These are phyloP conservation scores for Arizona elegans DNA, from an alignment of 2,113 vertebrate genomes.

Conservation along the genomic window DNA sequence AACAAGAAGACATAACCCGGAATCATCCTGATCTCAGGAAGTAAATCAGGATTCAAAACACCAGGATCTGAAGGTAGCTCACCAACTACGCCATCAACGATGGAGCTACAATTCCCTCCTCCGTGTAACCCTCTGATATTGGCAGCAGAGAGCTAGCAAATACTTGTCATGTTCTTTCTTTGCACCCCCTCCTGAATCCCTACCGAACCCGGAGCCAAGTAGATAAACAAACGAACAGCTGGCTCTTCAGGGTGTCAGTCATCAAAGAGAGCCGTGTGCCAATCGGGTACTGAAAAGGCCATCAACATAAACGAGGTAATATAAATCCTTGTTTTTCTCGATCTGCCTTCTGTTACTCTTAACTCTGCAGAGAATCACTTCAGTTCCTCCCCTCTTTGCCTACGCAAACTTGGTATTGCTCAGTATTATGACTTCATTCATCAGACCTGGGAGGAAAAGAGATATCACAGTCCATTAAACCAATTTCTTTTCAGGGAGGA, in stretches of 20 bases:
- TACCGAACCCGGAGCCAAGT: neutral
- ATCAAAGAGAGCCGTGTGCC: neutral
- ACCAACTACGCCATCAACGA: neutral
- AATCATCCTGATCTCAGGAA: neutral
- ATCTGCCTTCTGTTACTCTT: constrained; percentile 4
- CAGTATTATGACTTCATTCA: neutral
- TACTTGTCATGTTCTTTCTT: neutral
- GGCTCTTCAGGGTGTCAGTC: constrained; percentile 8
- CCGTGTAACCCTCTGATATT: neutral
- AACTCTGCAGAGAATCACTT: neutral
- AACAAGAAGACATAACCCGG: too few relatives aligned
- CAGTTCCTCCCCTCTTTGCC: neutral
- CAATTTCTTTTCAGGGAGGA: neutral
- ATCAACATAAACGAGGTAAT: neutral
- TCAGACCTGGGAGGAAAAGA: neutral
- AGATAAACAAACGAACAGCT: constrained; percentile 11
- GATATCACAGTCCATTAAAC: neutral
- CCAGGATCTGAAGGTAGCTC: neutral
- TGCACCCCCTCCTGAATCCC: neutral
- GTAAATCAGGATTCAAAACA: neutral
- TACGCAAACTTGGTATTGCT: neutral
- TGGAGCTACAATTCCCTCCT: too few relatives aligned
- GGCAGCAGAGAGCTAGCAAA: neutral
- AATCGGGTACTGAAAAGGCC: constrained; percentile 9
- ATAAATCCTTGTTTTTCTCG: constrained; percentile 3